Base-by-base conservation (phyloP, 2,888 invertebrate species). In the Nebria brevicollis region DNA sequence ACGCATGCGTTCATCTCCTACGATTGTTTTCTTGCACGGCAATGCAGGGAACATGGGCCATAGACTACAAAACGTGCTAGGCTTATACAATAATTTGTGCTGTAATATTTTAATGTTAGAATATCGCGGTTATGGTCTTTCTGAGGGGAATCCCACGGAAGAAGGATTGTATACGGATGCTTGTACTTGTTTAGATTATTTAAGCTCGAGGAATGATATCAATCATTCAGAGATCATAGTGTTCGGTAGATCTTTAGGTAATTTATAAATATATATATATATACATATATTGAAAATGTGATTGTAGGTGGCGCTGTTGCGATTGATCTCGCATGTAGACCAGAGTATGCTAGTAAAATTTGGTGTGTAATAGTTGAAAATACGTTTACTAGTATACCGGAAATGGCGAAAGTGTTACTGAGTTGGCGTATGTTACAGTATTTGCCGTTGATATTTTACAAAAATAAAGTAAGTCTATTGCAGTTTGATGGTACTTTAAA, bases 21-120 rank as follows among this genome's bases (percentile, higher is more conserved):
- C 98, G 10, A 91, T 98, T 86, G 90, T 98, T 76, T 97, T 96
- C 89, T 94, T 98, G 84, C 98, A 98, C 91, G 98, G 98, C 6
- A 98, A 98, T 92, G 98, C 98, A 77, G 98, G 98, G 13, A 98
- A 98, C 88, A 96, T 98, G 92, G 98, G 98, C 0, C 98, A 98
- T 87, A 94, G 95, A 84, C 90, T 98, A 85, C 94, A 95, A 86
- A 98, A 98, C 90, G 95, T 95, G n/a, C 94, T 94, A 84, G 96
- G 95, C 4, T 91, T 98, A 82, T 97, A 94, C 88, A 93, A 95
- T 85, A 93, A 94, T 86, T 90, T 97, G 77, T 93, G 94, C 84
- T 95, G 96, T 84, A 98, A 98, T 88, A 92, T 98, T 84, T 89
- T 98, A 73, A 93, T 98, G 92, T 93, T 98, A n/a, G 98, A 98